Evolutionary conservation across 1,140 invertebrate species (phyloP).

Genomic region (Eurosta solidaginis): DNA sequence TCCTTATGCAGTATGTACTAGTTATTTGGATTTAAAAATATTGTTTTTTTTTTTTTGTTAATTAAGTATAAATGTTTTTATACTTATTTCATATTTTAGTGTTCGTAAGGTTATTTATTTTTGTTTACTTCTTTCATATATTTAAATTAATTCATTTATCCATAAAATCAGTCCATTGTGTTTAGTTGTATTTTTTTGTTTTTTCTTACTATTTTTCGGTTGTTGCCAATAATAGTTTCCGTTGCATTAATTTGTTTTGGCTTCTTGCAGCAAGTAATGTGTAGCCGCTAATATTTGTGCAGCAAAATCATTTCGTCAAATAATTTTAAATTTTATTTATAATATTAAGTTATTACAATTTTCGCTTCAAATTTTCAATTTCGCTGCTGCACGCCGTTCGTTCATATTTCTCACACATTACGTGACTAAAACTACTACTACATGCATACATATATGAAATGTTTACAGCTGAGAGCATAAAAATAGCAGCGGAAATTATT

Average conservation of each 20-base stretch:
- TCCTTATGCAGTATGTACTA: no score
- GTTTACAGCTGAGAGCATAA: no score
- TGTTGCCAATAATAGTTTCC: not conserved
- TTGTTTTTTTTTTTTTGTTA: no score
- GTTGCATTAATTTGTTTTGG: not conserved
- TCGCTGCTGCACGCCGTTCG: no score
- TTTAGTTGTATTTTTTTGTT: slow-evolving; percentile 11
- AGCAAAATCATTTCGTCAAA: no score
- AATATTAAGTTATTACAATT: no score
- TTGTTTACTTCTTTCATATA: not conserved
- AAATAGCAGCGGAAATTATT: no score
- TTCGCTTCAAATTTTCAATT: not conserved
- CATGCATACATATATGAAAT: no score
- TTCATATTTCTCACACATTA: no score
- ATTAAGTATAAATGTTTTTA: not conserved
- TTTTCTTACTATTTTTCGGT: not conserved
- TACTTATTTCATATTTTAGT: not conserved
- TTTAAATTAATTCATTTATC: slow-evolving; percentile 31
- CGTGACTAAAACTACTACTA: no score
- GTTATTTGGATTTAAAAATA: no score
- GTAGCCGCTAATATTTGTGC: not conserved
- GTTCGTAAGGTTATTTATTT: not conserved
- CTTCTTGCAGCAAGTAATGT: not conserved
- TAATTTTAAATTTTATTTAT: no score
- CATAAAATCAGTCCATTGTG: slow-evolving; percentile 30